Evolutionary conservation across 2,888 invertebrate species (phyloP).

Genomic region (Emmelina monodactyla): DNA sequence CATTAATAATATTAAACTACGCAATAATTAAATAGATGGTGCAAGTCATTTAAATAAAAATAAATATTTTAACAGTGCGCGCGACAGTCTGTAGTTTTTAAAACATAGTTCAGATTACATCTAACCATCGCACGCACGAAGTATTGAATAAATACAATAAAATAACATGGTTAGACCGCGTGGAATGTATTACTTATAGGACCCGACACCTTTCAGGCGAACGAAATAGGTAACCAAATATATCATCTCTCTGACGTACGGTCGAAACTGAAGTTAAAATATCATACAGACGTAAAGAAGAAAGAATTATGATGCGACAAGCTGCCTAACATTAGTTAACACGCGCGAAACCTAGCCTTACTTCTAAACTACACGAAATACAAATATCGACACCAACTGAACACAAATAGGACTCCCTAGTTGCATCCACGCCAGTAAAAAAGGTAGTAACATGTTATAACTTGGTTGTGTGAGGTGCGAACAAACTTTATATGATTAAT

Average conservation of each 20-base stretch:
- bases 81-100: slow-evolving; percentile 31
- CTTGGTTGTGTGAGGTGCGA: slow-evolving; percentile 28
- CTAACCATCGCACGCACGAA: slow-evolving; percentile 31
- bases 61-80: slow-evolving; percentile 7
- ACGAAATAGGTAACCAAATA: slow-evolving; percentile 29
- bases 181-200: slow-evolving; percentile 56
- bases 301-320: slow-evolving; percentile 38
- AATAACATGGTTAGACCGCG: slow-evolving; percentile 58
- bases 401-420: neutral
- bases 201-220: slow-evolving; percentile 64
- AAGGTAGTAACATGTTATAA: slow-evolving; percentile 32
- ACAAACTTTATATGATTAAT: slow-evolving; percentile 29
- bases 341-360: slow-evolving; percentile 52
- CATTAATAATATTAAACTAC: slow-evolving; percentile 10
- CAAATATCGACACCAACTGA: neutral
- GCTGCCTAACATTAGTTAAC: slow-evolving; percentile 60
- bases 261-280: too few relatives aligned
- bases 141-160: slow-evolving; percentile 26
- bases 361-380: slow-evolving; percentile 39
- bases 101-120: slow-evolving; percentile 51
- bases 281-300: slow-evolving; percentile 26
- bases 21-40: slow-evolving; percentile 9
- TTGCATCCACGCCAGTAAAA: slow-evolving; percentile 13
- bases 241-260: neutral
- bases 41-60: slow-evolving; percentile 14